Conservation (phyloP, 2,113 vertebrate genomes). For the Alces alces region DNA sequence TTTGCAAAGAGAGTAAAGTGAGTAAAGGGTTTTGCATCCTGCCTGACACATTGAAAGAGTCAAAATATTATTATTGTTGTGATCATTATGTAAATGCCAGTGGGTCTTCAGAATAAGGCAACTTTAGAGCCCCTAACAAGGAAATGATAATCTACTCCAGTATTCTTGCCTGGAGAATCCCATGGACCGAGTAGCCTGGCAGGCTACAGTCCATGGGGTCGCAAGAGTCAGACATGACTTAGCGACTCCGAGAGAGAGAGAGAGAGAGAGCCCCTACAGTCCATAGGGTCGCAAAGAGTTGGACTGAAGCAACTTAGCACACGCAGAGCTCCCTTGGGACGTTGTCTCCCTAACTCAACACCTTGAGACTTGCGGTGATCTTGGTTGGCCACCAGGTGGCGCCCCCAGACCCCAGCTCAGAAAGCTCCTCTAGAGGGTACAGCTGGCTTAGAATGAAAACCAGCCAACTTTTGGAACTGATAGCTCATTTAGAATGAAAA, state of each 20-base stretch:
- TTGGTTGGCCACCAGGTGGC: slow-evolving; percentile 58
- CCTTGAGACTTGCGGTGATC: neutral
- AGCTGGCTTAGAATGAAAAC: neutral
- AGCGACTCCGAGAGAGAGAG: neutral
- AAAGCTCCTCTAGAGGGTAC: neutral
- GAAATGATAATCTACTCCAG: neutral
- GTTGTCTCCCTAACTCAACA: rapidly evolving
- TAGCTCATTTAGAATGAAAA: neutral
- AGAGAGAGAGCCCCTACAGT: neutral
- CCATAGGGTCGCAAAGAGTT: neutral
- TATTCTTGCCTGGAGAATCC: neutral
- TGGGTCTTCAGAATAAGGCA: neutral
- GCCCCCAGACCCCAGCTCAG: neutral
- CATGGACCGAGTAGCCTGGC: neutral
- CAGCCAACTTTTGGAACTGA: neutral
- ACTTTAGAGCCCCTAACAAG: neutral
- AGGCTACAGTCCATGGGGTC: neutral
- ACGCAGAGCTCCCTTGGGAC: neutral
- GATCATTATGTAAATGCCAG: neutral
- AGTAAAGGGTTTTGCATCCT: neutral
- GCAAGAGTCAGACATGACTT: neutral
- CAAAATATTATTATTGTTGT: neutral
- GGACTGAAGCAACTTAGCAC: neutral
- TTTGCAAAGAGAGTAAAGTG: neutral
- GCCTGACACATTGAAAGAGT: neutral